Evolutionary conservation across 1,140 invertebrate species (phyloP).

Genomic region (Idris sp.): DNA sequence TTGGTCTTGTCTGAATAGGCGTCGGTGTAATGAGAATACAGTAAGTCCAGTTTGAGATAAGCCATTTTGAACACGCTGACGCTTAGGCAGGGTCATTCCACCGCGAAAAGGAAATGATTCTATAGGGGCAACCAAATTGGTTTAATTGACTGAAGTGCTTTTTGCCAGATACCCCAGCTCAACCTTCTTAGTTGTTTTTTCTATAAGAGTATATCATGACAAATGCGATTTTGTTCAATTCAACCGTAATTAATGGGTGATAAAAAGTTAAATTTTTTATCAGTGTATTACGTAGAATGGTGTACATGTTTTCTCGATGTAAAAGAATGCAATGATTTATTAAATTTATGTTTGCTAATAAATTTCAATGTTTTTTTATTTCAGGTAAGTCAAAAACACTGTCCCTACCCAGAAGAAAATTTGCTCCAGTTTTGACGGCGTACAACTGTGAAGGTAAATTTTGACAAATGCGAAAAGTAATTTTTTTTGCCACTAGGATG

Average conservation of each 20-base stretch:
- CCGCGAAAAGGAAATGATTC: constrained; percentile 60
- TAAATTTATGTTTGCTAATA: too few species aligned
- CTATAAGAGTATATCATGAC: constrained; percentile 7
- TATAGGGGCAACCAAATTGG: constrained; percentile 65
- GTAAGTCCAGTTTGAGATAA: constrained; percentile 38
- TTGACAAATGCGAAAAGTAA: neutral
- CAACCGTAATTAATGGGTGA: too few species aligned
- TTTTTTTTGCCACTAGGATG: constrained; percentile 1
- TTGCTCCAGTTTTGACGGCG: constrained; percentile 67
- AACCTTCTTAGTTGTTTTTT: constrained; percentile 54
- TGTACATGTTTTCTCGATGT: too few species aligned
- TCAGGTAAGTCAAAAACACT: constrained; percentile 79
- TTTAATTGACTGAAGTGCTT: constrained; percentile 67
- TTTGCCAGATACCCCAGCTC: constrained; percentile 46
- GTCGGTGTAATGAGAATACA: constrained; percentile 47
- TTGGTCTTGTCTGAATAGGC: constrained; percentile 46
- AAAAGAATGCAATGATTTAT: too few species aligned
- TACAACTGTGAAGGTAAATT: constrained; percentile 70
- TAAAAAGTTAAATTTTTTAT: too few species aligned
- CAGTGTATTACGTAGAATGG: too few species aligned
- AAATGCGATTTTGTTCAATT: too few species aligned
- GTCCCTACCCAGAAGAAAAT: constrained; percentile 77
- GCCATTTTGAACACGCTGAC: constrained; percentile 18
- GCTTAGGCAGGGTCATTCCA: constrained; percentile 52
- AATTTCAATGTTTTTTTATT: constrained; percentile 61